Conservation (phyloP, 23 tunicate genomes). For the Trididemnum miniatum region DNA sequence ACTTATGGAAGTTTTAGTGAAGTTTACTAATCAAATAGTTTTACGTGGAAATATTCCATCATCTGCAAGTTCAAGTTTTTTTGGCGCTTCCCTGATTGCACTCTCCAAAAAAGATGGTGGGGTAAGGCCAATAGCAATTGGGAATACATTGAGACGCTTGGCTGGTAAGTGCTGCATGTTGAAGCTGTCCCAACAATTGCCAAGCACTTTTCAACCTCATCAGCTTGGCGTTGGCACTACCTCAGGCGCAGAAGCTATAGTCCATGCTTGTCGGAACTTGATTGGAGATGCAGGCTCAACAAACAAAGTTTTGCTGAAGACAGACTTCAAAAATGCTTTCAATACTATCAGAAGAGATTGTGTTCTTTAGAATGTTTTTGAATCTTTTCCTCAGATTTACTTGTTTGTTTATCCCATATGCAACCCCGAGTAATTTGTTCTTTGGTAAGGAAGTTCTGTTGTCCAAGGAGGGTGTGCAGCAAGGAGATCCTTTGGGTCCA, state of each 20-base stretch:
- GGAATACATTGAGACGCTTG: slow-evolving; percentile 10
- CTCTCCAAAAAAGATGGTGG: slow-evolving; percentile 1
- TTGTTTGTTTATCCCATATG: neutral
- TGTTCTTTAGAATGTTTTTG: neutral
- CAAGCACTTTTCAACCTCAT: neutral
- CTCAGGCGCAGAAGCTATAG: slow-evolving; percentile 3
- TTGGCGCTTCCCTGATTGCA: slow-evolving; percentile 11
- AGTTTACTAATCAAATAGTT: neutral
- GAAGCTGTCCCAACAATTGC: neutral
- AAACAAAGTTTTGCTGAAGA: neutral
- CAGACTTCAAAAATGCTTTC: slow-evolving; percentile 11
- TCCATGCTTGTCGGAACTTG: neutral
- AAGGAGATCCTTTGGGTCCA: slow-evolving; percentile 6
- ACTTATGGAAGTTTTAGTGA: neutral
- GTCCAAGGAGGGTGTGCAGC: slow-evolving; percentile 18
- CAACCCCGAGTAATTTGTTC: neutral
- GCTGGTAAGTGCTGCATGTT: neutral
- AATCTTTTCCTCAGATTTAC: slow-evolving; percentile 7
- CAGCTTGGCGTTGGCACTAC: neutral
- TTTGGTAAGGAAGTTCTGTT: slow-evolving; percentile 5
- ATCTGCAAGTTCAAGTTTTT: neutral
- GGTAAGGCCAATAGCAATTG: neutral
- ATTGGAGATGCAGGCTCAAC: neutral
- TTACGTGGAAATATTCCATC: neutral
- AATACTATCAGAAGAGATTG: slow-evolving; percentile 1